Base-by-base conservation (phyloP, 2,113 vertebrate species). In the Vidua macroura region DNA sequence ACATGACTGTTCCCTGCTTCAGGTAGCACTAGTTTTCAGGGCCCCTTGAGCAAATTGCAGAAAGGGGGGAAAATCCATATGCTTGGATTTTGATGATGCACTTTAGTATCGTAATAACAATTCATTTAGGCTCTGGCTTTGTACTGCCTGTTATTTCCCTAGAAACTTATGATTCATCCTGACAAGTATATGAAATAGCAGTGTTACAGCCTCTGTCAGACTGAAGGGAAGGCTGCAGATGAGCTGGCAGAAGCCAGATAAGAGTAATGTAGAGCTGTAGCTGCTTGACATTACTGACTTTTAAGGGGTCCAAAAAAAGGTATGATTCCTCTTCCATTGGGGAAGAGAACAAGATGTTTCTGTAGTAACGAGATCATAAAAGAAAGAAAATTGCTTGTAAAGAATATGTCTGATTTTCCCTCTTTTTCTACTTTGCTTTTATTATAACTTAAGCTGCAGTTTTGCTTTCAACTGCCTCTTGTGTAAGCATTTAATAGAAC, bases 341-440 rank as follows among this genome's bases (percentile, higher is more conserved):
- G n/a, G 16, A 82, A 87, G 52, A 91, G 96, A 92, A 91, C 86
- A 89, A 92, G 91, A 85, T 93, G 93, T 92, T 95, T 95, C 93
- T 76, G 70, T 89, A 84, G 86, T 89, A 92, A 92, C 3, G 2
- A 91, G 74, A 89, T 81, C 70, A 72, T 95, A 94, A 93, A 95
- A 83, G 87, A 76, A 79, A 83, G 91, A 93, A 96, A 95, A 93
- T 92, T 87, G 69, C 94, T 92, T 72, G n/a, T 79, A 74, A 93
- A 92, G 92, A 91, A 85, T 62, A 53, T 21, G 31, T 81, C 74
- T 96, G 73, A 92, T 97, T 95, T 87, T 24, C 9, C 12, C 48
- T 60, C 37, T 18, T 58, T 69, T 86, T 88, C 56, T 88, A 0
- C 78, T 87, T 92, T 70, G 35, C 52, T 90, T 16, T 51, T 70